Evolutionary conservation across 2,113 vertebrate species (phyloP).

Genomic region (Protobothrops mucrosquamatus): DNA sequence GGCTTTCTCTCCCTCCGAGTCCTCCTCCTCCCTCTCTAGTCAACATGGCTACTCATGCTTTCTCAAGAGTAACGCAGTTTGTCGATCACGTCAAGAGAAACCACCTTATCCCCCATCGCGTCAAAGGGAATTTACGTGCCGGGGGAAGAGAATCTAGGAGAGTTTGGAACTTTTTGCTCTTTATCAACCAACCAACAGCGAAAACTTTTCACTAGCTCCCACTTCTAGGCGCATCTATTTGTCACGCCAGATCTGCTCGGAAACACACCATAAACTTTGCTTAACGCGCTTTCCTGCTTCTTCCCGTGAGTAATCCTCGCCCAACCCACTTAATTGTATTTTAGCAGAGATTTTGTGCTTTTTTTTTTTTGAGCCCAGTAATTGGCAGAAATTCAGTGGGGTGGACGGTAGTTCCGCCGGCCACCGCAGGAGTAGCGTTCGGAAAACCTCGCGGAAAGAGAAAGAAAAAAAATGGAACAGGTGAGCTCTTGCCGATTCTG

Average conservation of each 20-base stretch:
- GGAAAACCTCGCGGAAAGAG: background rate
- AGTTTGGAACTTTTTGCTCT: too few relatives aligned
- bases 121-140: background rate
- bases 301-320: constrained; percentile 11
- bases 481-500: background rate
- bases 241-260: background rate
- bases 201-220: too few relatives aligned
- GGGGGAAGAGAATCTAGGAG: too few relatives aligned
- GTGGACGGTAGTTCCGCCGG: background rate
- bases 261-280: background rate
- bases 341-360: background rate
- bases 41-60: too few relatives aligned
- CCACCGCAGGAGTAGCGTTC: background rate
- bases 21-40: too few relatives aligned
- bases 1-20: too few relatives aligned
- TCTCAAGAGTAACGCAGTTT: background rate
- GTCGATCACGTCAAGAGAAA: background rate
- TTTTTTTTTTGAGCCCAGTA: too few relatives aligned
- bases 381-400: background rate
- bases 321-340: too few relatives aligned
- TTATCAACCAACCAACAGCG: too few relatives aligned
- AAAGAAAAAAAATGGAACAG: background rate
- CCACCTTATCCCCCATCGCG: too few relatives aligned
- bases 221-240: too few relatives aligned
- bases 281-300: background rate